phyloP scores from a whole-genome alignment of 1,140 invertebrate genomes.

The Papilio glaucus region DNA sequence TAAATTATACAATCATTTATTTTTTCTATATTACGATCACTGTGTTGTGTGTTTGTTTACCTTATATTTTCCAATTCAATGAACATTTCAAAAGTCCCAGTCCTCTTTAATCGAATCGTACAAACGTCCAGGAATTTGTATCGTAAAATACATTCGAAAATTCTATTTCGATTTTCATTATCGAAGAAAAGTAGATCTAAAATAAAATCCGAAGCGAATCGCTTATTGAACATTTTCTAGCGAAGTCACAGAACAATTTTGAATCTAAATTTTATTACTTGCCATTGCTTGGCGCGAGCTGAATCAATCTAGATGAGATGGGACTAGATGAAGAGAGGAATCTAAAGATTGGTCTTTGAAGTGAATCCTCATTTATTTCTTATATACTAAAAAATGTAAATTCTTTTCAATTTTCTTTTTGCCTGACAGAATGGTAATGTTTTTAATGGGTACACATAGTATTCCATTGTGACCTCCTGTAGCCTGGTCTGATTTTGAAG shows the following conservation, averaged over 20 bases:
- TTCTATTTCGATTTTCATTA: constrained; percentile 14
- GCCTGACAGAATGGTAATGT: too few relatives aligned
- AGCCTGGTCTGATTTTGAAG: too few relatives aligned
- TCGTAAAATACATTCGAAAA: neutral
- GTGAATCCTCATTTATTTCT: neutral
- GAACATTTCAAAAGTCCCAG: neutral
- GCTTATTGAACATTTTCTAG: constrained; percentile 6
- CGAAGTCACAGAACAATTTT: neutral
- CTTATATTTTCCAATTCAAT: constrained; percentile 1
- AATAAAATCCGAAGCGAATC: neutral
- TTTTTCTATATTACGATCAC: neutral
- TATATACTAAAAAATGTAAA: too few relatives aligned
- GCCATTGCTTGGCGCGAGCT: neutral
- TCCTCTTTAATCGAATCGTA: neutral
- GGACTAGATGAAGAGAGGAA: neutral
- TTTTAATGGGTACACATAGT: too few relatives aligned
- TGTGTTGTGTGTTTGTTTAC: neutral
- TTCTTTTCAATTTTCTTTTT: neutral
- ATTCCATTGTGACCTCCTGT: too few relatives aligned
- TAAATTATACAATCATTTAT: too few relatives aligned
- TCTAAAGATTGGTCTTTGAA: neutral
- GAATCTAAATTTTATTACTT: constrained; percentile 3
- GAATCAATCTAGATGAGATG: neutral
- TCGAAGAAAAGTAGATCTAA: neutral
- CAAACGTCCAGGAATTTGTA: neutral